A percentile compares a stretch with the other conserved stretches of the same genome.
These are phyloP conservation scores for Labeo rohita DNA, from an alignment of 2,113 vertebrate species.

Conservation along the genomic window DNA sequence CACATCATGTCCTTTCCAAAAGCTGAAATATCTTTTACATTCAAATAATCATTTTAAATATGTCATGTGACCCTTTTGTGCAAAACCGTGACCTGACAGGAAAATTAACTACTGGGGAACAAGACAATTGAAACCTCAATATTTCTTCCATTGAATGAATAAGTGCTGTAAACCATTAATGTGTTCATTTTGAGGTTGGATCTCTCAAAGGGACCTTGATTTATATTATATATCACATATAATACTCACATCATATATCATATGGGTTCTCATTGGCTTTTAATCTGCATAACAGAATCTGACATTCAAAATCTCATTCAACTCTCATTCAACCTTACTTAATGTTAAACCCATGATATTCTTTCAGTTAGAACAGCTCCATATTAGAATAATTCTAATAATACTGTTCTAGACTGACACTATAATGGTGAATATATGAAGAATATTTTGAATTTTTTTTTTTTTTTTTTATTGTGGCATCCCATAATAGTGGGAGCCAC, in stretches of 20 bases:
- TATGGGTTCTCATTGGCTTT: neutral
- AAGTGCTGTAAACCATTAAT: neutral
- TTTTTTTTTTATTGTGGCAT: neutral
- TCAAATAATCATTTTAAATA: slow-evolving; percentile 21
- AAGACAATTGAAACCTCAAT: neutral
- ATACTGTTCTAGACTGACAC: too few species aligned
- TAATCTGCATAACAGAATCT: neutral
- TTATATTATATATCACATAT: slow-evolving; percentile 18
- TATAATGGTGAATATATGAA: neutral
- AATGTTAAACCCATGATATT: too few species aligned
- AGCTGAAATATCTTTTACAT: neutral
- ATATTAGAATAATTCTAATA: neutral
- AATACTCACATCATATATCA: neutral
- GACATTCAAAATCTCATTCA: neutral
- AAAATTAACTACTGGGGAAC: neutral
- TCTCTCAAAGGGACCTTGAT: slow-evolving; percentile 1
- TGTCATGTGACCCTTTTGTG: slow-evolving; percentile 16
- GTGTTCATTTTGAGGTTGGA: neutral
- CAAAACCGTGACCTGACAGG: slow-evolving; percentile 35
- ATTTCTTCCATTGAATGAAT: neutral
- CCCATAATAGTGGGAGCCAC: neutral
- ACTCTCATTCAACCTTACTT: neutral
- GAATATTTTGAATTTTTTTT: neutral
- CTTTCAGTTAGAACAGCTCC: neutral
- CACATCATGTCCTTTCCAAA: neutral